Base-by-base conservation (phyloP, 2,888 invertebrate species). In the Scaptodrosophila latifasciaeformis region DNA sequence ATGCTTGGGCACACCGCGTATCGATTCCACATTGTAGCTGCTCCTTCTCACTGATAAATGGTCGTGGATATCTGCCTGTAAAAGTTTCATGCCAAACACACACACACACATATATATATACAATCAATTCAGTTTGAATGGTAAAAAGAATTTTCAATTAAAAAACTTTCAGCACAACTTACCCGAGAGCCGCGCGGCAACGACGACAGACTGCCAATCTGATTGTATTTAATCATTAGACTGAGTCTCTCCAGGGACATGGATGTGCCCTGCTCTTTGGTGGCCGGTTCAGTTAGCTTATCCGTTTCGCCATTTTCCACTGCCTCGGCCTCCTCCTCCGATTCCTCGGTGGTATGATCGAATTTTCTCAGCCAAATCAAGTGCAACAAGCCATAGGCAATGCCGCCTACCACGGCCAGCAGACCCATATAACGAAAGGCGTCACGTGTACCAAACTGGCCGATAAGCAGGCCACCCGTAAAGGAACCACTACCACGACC, bases 401-500 rank as follows among this genome's bases (percentile, higher is more conserved):
- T 87, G 18, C 93, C 94, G 13, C 92, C 91, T 1, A 90, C 88
- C 51, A 92, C 91, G 0, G 93, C 92, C 39, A 91, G 87, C 0
- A 92, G 86, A 0, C 94, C 94, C 92, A 94, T 93, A 62, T 92
- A 90, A 12, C 93, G 89, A 83, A 94, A 95, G 0, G 93, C 91
- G 79, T 93, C 90, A 53, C 93, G 88, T 4, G 93, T 94, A 0
- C 93, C 93, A 37, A 92, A 88, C 47, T 91, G 90, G 0, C 92
- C 92, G 61, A 94, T 93, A 9, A 94, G 88, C 12, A 92, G 88
- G 37, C 94, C 94, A 15, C 94, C 94, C 5, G 92, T 89, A 63
- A 94, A 94, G 74, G 93, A 93, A 15, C 94, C 94, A 78, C 92
- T 93, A 27, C 94, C 94, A 67, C 93, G 89, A 3, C 94, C 93